Conservation (phyloP, 2,888 invertebrate genomes). For the Aporophyla nigra region DNA sequence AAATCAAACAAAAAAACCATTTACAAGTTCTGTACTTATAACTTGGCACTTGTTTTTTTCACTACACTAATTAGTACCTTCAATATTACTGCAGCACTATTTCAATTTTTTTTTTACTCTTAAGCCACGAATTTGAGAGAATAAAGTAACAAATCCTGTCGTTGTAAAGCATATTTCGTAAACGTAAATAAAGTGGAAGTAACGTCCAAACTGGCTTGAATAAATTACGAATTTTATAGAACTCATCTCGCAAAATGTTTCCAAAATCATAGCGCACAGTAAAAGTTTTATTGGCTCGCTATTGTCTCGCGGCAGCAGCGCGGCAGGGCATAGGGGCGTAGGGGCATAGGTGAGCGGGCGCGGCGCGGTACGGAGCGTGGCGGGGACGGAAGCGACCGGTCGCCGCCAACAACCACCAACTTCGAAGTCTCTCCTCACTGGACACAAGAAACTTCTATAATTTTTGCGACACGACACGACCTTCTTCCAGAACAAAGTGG, state of each 20-base stretch:
- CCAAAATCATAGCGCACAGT: slow-evolving; percentile 87
- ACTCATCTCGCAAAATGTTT: slow-evolving; percentile 87
- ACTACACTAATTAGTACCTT: neutral
- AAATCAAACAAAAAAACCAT: slow-evolving; percentile 24
- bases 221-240: slow-evolving; percentile 87
- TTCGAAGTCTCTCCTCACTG: slow-evolving; percentile 73
- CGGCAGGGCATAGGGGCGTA: slow-evolving; percentile 25
- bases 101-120: neutral
- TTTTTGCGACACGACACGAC: slow-evolving; percentile 79
- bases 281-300: slow-evolving; percentile 88
- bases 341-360: slow-evolving; percentile 58
- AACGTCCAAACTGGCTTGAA: slow-evolving; percentile 70
- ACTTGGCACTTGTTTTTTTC: neutral
- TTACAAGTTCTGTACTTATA: slow-evolving; percentile 17
- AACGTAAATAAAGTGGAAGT: slow-evolving; percentile 75
- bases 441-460: slow-evolving; percentile 80
- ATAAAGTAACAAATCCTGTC: slow-evolving; percentile 26
- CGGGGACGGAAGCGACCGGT: slow-evolving; percentile 69
- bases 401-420: slow-evolving; percentile 59
- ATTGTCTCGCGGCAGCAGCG: slow-evolving; percentile 76
- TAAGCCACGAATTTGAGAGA: neutral
- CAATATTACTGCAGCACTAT: neutral
- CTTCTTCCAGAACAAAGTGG: slow-evolving; percentile 71
- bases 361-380: slow-evolving; percentile 45
- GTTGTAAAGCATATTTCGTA: slow-evolving; percentile 58